Conservation (phyloP, 2,113 vertebrate species). For the Lophura nycthemera region DNA sequence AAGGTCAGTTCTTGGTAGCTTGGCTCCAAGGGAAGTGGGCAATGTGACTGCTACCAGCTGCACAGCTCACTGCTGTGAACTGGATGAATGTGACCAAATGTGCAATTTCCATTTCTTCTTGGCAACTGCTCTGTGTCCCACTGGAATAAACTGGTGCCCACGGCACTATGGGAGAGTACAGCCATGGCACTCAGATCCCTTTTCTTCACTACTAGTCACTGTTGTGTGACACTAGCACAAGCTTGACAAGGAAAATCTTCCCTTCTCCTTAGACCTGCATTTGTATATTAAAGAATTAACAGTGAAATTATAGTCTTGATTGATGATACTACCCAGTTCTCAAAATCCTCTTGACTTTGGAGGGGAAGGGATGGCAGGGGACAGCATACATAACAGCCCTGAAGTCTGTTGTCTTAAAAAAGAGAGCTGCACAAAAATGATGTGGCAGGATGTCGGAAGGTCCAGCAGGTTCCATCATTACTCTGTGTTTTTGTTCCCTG, state of each 20-base stretch:
- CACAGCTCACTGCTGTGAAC: neutral
- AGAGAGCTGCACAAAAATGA: neutral
- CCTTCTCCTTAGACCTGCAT: neutral
- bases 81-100: neutral
- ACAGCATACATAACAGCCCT: neutral
- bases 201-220: neutral
- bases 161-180: neutral
- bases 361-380: neutral
- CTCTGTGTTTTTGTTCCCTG: neutral
- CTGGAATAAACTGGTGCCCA: neutral
- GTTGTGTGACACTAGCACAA: neutral
- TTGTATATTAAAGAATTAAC: neutral
- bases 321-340: neutral
- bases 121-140: neutral
- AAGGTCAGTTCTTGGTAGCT: rapidly evolving
- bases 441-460: neutral
- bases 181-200: too few species aligned
- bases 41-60: neutral
- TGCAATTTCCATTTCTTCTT: neutral
- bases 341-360: neutral
- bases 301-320: neutral
- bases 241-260: neutral
- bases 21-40: neutral
- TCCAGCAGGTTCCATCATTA: neutral
- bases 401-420: neutral